Conservation (phyloP, 2,888 invertebrate species). For the Eumacrocentrus americanus region DNA sequence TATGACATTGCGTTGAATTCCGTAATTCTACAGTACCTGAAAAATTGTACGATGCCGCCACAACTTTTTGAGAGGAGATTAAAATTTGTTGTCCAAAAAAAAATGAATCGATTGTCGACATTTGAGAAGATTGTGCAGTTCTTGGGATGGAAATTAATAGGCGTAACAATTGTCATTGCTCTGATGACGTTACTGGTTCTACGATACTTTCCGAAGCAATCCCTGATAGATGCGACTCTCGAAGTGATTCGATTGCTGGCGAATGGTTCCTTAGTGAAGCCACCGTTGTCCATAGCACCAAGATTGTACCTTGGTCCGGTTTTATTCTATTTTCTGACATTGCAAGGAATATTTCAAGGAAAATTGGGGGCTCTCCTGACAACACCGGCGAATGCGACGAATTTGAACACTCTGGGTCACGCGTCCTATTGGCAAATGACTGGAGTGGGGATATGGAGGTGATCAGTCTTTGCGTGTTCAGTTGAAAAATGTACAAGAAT, state of each 20-base stretch:
- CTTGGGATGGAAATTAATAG: not conserved
- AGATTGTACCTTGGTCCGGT: not conserved
- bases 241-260: not conserved
- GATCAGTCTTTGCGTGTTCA: no score
- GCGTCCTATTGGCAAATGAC: no score
- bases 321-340: not conserved
- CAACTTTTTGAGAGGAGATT: not conserved
- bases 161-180: not conserved
- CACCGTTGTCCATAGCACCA: not conserved
- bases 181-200: not conserved
- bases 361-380: not conserved
- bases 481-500: no score
- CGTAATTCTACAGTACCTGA: not conserved
- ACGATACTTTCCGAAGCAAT: not conserved
- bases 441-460: no score
- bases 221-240: not conserved
- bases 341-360: not conserved
- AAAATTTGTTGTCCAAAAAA: not conserved
- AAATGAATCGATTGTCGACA: not conserved
- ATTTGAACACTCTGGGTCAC: not conserved
- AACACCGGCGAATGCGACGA: not conserved
- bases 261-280: not conserved
- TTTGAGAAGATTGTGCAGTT: not conserved
- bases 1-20: not conserved
- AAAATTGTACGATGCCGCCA: not conserved